phyloP scores from a whole-genome alignment of 2,888 invertebrate genomes.

The Synergus gifuensis region DNA sequence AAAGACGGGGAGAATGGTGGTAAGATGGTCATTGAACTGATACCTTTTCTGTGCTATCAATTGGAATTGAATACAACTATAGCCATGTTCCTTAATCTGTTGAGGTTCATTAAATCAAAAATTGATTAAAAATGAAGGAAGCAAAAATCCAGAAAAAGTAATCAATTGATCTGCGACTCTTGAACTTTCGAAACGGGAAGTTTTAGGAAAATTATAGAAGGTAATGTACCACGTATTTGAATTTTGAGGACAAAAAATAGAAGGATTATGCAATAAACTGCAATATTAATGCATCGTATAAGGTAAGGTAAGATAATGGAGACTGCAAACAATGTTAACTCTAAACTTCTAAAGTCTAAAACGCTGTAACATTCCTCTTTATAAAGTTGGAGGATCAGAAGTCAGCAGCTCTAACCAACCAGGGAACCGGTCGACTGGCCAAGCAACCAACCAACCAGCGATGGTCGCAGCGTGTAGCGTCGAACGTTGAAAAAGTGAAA shows the following conservation, averaged over 20 bases:
- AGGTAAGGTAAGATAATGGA: neutral
- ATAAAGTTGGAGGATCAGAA: slow-evolving; percentile 39
- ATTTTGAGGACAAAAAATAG: neutral
- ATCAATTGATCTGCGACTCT: no score
- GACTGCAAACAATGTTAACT: neutral
- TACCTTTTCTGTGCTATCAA: neutral
- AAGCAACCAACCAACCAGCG: slow-evolving; percentile 56
- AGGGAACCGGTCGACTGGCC: slow-evolving; percentile 60
- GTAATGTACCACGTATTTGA: neutral
- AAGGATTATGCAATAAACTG: slow-evolving; percentile 4
- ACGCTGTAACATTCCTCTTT: slow-evolving; percentile 23
- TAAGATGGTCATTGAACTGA: neutral
- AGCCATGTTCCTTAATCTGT: no score
- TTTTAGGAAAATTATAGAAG: neutral
- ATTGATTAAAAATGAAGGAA: no score
- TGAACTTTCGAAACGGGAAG: no score
- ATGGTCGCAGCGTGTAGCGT: slow-evolving; percentile 71
- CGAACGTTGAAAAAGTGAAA: slow-evolving; percentile 77
- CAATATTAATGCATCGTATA: neutral
- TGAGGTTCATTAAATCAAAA: no score
- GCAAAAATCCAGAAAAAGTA: no score
- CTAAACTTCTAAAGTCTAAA: slow-evolving; percentile 13
- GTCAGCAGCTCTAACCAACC: slow-evolving; percentile 46
- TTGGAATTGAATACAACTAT: no score
- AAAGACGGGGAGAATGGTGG: neutral